Conservation (phyloP, 1,140 invertebrate genomes). For the Drosophila arizonae region DNA sequence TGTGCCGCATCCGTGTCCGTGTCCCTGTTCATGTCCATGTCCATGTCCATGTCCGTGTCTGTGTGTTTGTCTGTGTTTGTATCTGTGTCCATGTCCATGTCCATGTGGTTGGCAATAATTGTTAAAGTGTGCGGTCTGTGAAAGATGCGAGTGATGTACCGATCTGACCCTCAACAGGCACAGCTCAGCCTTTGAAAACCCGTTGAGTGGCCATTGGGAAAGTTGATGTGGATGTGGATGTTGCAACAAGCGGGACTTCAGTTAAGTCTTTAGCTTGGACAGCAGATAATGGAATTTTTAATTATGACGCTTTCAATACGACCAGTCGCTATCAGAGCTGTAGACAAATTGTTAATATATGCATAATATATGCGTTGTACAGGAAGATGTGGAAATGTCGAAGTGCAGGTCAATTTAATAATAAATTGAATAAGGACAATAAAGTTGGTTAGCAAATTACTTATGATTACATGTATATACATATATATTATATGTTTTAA, state of each 20-base stretch:
- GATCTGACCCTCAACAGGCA: conserved; percentile 10
- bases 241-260: conserved; percentile 14
- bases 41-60: conserved; percentile 17
- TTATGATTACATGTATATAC: neutral
- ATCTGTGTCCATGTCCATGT: conserved; percentile 38
- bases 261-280: conserved; percentile 21
- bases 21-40: conserved; percentile 26
- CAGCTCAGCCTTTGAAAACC: conserved; percentile 17
- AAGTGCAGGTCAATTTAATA: neutral
- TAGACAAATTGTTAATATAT: neutral
- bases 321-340: neutral
- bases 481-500: too few relatives aligned
- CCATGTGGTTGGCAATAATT: conserved; percentile 76
- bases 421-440: neutral
- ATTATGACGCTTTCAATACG: conserved; percentile 21
- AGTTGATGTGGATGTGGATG: conserved; percentile 25
- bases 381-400: neutral
- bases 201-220: conserved; percentile 34
- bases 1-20: conserved; percentile 22
- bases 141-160: conserved; percentile 58
- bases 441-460: neutral
- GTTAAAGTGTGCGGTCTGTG: conserved; percentile 65
- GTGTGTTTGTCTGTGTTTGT: neutral
- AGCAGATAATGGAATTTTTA: conserved; percentile 25
- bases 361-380: neutral